Conservation (phyloP, 37 sponge, comb jelly and placozoan genomes). For the Chondrosia reniformis region DNA sequence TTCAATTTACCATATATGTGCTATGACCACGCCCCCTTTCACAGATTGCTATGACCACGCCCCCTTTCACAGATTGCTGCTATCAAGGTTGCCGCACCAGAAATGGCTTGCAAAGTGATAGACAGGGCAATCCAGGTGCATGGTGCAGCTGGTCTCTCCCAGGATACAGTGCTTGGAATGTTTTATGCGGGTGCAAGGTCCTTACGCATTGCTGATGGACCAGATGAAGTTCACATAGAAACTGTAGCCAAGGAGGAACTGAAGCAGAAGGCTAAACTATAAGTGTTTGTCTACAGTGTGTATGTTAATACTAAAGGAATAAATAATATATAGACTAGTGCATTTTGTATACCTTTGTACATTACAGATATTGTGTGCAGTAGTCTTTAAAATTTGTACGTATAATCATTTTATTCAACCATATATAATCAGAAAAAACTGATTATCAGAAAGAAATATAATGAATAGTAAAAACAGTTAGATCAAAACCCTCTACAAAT, state of each 20-base stretch:
- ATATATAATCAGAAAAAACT: too few species aligned
- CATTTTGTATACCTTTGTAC: too few species aligned
- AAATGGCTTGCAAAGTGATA: slow-evolving; percentile 66
- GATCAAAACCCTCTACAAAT: too few species aligned
- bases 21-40: background rate
- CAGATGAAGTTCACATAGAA: slow-evolving; percentile 85
- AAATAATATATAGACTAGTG: too few species aligned
- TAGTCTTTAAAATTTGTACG: too few species aligned
- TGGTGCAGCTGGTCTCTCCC: slow-evolving; percentile 80
- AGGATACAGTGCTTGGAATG: slow-evolving; percentile 65
- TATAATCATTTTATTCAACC: too few species aligned
- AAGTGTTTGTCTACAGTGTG: too few species aligned
- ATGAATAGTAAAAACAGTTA: too few species aligned
- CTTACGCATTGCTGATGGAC: slow-evolving; percentile 91
- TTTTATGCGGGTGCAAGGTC: slow-evolving; percentile 60
- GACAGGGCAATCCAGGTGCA: slow-evolving; percentile 82
- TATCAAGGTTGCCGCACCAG: slow-evolving; percentile 76
- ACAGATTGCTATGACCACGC: background rate
- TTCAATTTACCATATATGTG: too few species aligned
- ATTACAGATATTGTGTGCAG: too few species aligned
- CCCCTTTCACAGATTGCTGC: slow-evolving; percentile 57
- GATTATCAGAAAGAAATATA: too few species aligned
- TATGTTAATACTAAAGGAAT: too few species aligned
- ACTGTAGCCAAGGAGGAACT: slow-evolving; percentile 76
- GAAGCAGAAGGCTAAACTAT: slow-evolving; percentile 34